Evolutionary conservation across 2,113 vertebrate species (phyloP).

Genomic region (Cyanistes caeruleus): DNA sequence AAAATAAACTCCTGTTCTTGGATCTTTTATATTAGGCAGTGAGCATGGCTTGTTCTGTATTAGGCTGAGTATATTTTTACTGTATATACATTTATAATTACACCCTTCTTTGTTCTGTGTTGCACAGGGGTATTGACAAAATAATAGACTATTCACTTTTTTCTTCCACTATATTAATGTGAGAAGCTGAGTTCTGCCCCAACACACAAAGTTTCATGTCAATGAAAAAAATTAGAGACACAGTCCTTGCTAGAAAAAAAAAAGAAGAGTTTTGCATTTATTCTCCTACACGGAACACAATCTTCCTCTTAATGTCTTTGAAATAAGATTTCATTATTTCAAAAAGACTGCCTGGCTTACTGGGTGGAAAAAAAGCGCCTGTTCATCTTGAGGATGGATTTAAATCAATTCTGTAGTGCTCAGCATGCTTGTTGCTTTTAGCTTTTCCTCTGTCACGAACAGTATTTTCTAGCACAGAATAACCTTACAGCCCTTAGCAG

Average conservation of each 20-base stretch:
- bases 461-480: background rate
- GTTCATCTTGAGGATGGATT: slow-evolving; percentile 20
- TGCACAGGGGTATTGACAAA: background rate
- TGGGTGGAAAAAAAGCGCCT: background rate
- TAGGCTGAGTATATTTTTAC: background rate
- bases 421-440: slow-evolving; percentile 12
- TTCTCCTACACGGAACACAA: slow-evolving; percentile 29
- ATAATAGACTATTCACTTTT: background rate
- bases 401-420: slow-evolving; percentile 18
- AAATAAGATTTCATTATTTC: slow-evolving; percentile 56
- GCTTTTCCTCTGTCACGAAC: background rate
- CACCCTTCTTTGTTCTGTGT: background rate
- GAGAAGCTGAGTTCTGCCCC: background rate
- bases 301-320: slow-evolving; percentile 46
- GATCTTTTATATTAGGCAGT: background rate
- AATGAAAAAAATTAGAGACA: slow-evolving; percentile 13
- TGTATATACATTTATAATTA: background rate
- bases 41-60: background rate
- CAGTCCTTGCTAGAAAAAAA: slow-evolving; percentile 18
- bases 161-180: background rate
- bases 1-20: background rate
- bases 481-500: background rate
- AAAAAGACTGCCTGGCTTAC: background rate
- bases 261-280: slow-evolving; percentile 37
- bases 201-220: background rate